Evolutionary conservation across 37 sponge, comb jelly and placozoan species (phyloP), one percentile per base, ranked within the genome.

Genomic region (Halichondria panicea): DNA sequence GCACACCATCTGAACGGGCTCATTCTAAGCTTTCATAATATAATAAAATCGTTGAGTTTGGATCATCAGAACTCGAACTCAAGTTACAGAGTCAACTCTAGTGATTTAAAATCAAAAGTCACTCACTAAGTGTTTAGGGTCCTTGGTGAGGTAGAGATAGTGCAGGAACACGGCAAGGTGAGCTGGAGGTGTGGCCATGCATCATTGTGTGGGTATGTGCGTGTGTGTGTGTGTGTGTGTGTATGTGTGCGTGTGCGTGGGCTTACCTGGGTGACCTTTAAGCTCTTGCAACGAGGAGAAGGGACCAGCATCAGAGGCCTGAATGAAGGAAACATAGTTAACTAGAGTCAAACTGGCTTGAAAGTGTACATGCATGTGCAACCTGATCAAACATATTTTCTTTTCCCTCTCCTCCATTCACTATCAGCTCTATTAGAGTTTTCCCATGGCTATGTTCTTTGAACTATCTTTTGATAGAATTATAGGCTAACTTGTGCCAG

Each of bases 121-220:
- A 42, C 90, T 68, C 43, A 89, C 90, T 70, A 89, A 63, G 28
- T 75, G 52, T 38, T 74, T 89, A n/a, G 85, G 90, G 40, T 89
- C 79, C 33, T 75, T 83, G 41, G 77, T 82, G 36, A 39, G 27
- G 63, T 64, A 37, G 43, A 84, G 74, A 63, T 89, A 89, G 52
- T 73, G 68, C 31, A 89, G 74, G 55, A 89, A 89, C 31, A 79
- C 84, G 1, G 90, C 50, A 62, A 84, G 68, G 70, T 89, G 90
- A 18, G 84, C 90, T 79, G 46, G 18, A 81, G 44, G 50, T 19
- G 19, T 32, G 37, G 40, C 30, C 5, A 12, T 4, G 27, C 27
- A 9, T 56, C n/a, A 28, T 4, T 56, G 13, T 56, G 13, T 9
- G 27, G n/a, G 27, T 56, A 56, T 56, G 27, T 56, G 27, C 27